Evolutionary conservation across 2,888 invertebrate species (phyloP), one percentile per base, ranked within the genome.

Genomic region (Tanytarsus gracilentus): DNA sequence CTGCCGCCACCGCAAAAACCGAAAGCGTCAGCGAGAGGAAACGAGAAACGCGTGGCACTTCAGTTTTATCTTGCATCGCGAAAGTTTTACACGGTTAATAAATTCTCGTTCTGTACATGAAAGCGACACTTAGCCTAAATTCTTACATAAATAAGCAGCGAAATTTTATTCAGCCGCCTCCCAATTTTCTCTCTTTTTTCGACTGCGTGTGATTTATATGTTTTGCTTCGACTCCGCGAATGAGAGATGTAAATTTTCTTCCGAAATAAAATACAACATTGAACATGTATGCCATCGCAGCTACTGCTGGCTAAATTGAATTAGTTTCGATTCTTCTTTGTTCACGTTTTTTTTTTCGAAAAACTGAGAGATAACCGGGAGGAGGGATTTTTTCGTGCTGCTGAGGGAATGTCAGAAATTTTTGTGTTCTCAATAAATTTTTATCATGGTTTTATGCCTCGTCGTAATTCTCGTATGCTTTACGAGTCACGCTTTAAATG

Each of bases 171-270:
- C 29, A 29, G 5, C 9, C 29, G 29, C 9, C 29, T 29, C 29
- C 9, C 9, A 7, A 5, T 9, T 29, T 9, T 29, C 9, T 29
- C 29, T 9, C 29, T 5, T 29, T 29, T 29, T 9, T 29, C 29
- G 29, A 18, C 44, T 48, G 48, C 40, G 44, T 48, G 40, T 58
- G 58, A 58, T 58, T 58, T 58, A 58, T 58, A 27, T 58, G 58
- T 58, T 49, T 58, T 48, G 29, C 51, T 27, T 27, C 44, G 44
- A 44, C 44, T 27, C 29, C 25, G 4, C 14, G 55, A n/a, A 11
- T 16, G 25, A 11, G 55, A 55, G 39, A 58, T 58, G 58, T 58
- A 58, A 58, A 58, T 39, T 48, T 51, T 36, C n/a, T 25, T 27
- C 56, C 27, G 11, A 27, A n/a, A n/a, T n/a, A n/a, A n/a, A n/a